phyloP scores from a whole-genome alignment of 2,797 vertebrate genomes.

The Jordanella pulchra region DNA sequence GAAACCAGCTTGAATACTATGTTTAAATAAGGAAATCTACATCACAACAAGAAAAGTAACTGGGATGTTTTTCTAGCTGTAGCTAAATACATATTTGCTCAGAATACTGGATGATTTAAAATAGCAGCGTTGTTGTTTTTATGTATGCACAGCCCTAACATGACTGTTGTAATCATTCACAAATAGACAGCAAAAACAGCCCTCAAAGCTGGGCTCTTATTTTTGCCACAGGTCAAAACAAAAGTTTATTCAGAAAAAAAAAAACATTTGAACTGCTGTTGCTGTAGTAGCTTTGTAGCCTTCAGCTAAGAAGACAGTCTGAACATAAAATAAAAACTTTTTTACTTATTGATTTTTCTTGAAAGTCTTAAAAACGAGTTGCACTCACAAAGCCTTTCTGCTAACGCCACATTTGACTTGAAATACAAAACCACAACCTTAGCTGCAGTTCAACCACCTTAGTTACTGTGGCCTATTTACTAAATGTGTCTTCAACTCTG shows the following conservation, averaged over 20 bases:
- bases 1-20: not conserved
- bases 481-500: conserved; percentile 7
- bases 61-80: not conserved
- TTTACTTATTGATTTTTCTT: not conserved
- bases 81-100: not conserved
- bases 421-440: conserved; percentile 37
- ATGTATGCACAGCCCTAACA: not conserved
- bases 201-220: no score
- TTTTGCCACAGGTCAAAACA: not conserved
- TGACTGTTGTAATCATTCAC: not conserved
- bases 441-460: conserved; percentile 20
- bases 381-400: conserved; percentile 16
- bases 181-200: not conserved
- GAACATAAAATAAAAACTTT: conserved; percentile 4
- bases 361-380: not conserved
- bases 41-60: not conserved
- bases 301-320: not conserved
- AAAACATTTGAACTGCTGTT: not conserved
- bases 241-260: not conserved
- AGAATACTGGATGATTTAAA: not conserved
- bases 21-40: not conserved
- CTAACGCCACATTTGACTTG: not conserved
- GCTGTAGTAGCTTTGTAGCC: not conserved
- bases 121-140: not conserved
- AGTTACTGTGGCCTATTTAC: conserved; percentile 32